These are phyloP conservation scores for Chironomus striatipennis DNA, from an alignment of 1,140 invertebrate genomes.

Conservation along the genomic window DNA sequence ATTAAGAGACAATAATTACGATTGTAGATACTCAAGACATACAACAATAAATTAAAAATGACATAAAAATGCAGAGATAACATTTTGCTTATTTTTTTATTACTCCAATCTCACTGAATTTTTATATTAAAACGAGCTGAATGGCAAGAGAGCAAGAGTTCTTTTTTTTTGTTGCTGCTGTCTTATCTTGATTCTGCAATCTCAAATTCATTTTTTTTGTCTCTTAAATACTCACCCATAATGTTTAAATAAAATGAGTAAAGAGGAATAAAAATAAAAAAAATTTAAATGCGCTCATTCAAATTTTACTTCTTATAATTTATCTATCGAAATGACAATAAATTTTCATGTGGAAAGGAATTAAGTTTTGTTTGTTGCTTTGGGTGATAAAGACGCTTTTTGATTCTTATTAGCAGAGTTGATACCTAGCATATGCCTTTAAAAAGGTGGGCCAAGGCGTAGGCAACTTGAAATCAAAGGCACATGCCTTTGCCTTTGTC, in stretches of 20 bases:
- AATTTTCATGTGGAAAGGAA: not conserved
- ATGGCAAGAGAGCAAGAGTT: not conserved
- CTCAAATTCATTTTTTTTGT: conserved; percentile 5
- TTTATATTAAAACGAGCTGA: not conserved
- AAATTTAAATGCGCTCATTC: not conserved
- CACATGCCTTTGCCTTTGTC: no score
- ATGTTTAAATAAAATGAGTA: no score
- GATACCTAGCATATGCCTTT: no score
- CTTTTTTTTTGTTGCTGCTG: not conserved
- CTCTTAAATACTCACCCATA: not conserved
- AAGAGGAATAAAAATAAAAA: not conserved
- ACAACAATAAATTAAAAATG: not conserved
- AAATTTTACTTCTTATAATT: not conserved
- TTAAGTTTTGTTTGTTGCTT: not conserved
- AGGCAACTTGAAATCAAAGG: no score
- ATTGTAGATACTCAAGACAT: not conserved
- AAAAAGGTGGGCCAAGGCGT: no score
- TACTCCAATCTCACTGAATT: not conserved
- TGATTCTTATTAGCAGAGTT: no score
- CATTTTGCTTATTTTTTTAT: not conserved
- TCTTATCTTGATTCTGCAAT: conserved; percentile 3
- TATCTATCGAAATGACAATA: conserved; percentile 8
- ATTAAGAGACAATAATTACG: no score
- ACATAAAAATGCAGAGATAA: no score
- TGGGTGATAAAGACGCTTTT: not conserved